Percentiles rank a stretch among this genome's conserved stretches.
These are phyloP conservation scores for Macrosoma leucophasiata DNA, from an alignment of 2,888 invertebrate species.

Conservation along the genomic window DNA sequence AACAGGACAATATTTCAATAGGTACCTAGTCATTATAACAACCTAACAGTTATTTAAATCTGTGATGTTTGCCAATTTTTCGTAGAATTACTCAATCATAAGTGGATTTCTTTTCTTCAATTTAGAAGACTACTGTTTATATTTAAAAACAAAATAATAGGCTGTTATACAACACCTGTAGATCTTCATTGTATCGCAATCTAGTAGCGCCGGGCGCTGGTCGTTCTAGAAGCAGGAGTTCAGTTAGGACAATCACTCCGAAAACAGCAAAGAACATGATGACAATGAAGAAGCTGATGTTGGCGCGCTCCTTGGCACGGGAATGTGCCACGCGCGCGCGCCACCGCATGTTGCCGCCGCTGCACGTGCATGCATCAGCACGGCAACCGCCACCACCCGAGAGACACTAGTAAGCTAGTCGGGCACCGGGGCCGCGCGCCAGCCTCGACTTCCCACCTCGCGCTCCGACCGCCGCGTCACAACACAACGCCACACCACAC, in stretches of 20 bases:
- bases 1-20: too few relatives aligned
- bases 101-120: too few relatives aligned
- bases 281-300: constrained; percentile 92
- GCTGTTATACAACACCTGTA: constrained; percentile 65
- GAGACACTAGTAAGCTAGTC: constrained; percentile 39
- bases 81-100: too few relatives aligned
- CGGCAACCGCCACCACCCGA: constrained; percentile 36
- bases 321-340: constrained; percentile 62
- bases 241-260: constrained; percentile 90
- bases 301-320: constrained; percentile 85
- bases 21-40: too few relatives aligned
- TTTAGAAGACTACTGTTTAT: background rate
- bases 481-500: constrained; percentile 41
- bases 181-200: constrained; percentile 83
- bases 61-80: too few relatives aligned
- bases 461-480: constrained; percentile 36
- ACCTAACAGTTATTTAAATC: too few relatives aligned
- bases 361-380: constrained; percentile 45
- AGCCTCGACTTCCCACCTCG: too few relatives aligned
- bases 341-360: constrained; percentile 62
- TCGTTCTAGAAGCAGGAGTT: constrained; percentile 79
- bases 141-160: background rate
- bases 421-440: constrained; percentile 43
- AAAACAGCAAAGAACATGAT: constrained; percentile 94
- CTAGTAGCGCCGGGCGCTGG: constrained; percentile 65